Evolutionary conservation across 2,113 vertebrate genomes (phyloP), one percentile per base, ranked within the genome.

Genomic region (Rhipidura dahli): DNA sequence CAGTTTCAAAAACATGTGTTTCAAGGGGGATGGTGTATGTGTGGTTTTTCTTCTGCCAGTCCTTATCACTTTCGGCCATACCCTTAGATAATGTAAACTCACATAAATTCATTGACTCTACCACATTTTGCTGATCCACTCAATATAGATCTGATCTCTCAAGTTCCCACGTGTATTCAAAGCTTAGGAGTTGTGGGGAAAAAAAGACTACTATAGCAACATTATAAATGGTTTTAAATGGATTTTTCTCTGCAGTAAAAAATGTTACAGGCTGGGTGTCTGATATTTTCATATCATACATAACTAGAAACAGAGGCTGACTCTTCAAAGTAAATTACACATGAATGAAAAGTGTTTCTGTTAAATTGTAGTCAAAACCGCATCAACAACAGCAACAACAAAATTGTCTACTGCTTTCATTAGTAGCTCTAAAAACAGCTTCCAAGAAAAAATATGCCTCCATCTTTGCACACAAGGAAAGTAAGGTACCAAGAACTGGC

Each of bases 71-170:
- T 73, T 75, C 54, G 68, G 51, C 83, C 77, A 73, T 77, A 70
- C 37, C 63, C 35, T 73, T 63, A 90, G 82, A 69, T 83, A 77
- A 70, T 71, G 14, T 75, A 92, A 94, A 71, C 35, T 28, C 4
- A 13, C 35, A 35, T 63, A 88, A 66, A 59, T 96, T 88, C 54
- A 68, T 81, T 81, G 88, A 63, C 64, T 88, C 42, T 28, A 56
- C 31, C 66, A 72, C 19, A 64, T 63, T 77, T 85, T 83, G 42
- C 39, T 91, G 84, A 90, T 94, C 54, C 13, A 73, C 75, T 94
- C 78, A 65, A 53, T 91, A 90, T 82, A 94, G 75, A 95, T 96
- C 70, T 77, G 50, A 91, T 92, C 69, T 83, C 33, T 59, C 17
- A 54, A 82, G n/a, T 50, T 87, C 54, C 50, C 17, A 37, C 19